Evolutionary conservation across 2,113 vertebrate species (phyloP).

Genomic region (Amphilophus citrinellus): DNA sequence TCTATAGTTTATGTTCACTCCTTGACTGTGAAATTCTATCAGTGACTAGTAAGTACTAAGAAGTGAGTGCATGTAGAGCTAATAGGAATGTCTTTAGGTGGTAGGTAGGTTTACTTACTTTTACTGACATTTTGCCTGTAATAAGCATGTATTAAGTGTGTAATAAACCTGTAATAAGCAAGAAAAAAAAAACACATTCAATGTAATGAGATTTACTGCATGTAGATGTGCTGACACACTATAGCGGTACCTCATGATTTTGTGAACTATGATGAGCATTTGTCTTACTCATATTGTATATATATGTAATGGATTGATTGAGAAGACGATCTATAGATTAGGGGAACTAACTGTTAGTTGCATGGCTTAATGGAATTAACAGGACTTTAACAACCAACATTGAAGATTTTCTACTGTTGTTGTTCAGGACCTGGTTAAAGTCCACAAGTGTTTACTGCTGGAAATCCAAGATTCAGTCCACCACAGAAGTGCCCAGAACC

Average conservation of each 20-base stretch:
- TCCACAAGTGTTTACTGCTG: conserved; percentile 90
- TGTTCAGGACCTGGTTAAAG: conserved; percentile 94
- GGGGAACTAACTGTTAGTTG: neutral
- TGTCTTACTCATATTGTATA: neutral
- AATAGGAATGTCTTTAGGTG: neutral
- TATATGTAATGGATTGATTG: neutral
- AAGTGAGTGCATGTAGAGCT: neutral
- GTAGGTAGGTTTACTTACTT: neutral
- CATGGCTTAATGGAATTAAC: neutral
- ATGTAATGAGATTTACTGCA: too few relatives aligned
- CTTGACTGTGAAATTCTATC: neutral
- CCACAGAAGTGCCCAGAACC: conserved; percentile 91
- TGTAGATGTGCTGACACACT: neutral
- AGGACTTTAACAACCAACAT: neutral
- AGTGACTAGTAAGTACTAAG: neutral
- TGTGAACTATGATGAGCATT: neutral
- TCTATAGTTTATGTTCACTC: neutral
- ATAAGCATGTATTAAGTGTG: too few relatives aligned
- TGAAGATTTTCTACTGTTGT: conserved; percentile 22
- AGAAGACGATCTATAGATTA: neutral
- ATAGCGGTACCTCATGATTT: fast-evolving
- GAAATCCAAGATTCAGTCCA: conserved; percentile 92
- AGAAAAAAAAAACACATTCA: too few relatives aligned
- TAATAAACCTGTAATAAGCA: too few relatives aligned
- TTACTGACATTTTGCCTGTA: too few relatives aligned